These are phyloP conservation scores for Gallinago solitaria DNA, from an alignment of 2,797 vertebrate genomes.

Conservation along the genomic window DNA sequence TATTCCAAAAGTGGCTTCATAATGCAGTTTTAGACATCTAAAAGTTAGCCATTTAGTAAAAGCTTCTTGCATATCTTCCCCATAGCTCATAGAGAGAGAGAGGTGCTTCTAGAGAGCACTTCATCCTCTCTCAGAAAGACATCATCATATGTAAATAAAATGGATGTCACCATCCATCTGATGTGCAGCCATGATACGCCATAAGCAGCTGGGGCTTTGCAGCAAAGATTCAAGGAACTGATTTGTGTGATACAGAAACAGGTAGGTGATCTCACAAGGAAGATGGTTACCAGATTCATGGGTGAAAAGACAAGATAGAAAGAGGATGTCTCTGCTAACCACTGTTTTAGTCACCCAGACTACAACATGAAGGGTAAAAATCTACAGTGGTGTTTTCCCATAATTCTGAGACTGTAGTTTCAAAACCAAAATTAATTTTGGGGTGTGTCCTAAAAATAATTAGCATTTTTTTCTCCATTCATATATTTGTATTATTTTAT, in stretches of 20 bases:
- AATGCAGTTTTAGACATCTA: not conserved
- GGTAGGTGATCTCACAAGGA: not conserved
- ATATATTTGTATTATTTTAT: not conserved
- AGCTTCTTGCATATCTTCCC: not conserved
- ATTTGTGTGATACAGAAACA: not conserved
- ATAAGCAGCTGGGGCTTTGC: not conserved
- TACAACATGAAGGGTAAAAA: not conserved
- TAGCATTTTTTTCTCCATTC: not conserved
- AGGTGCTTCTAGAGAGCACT: not conserved
- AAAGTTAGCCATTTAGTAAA: not conserved
- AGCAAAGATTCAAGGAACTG: not conserved
- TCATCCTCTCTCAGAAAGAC: not conserved
- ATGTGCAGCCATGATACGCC: not conserved
- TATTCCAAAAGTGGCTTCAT: not conserved
- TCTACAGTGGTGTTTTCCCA: not conserved
- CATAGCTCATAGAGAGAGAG: not conserved
- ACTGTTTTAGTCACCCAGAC: not conserved
- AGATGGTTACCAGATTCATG: not conserved
- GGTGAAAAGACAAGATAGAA: not conserved
- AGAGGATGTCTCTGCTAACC: not conserved
- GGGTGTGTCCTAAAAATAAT: not conserved
- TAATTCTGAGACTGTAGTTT: not conserved
- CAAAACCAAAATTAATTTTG: not conserved
- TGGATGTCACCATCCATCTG: not conserved
- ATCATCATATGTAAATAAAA: not conserved